Base-by-base conservation (phyloP, 2,797 vertebrate species). In the Poecilia gillii region DNA sequence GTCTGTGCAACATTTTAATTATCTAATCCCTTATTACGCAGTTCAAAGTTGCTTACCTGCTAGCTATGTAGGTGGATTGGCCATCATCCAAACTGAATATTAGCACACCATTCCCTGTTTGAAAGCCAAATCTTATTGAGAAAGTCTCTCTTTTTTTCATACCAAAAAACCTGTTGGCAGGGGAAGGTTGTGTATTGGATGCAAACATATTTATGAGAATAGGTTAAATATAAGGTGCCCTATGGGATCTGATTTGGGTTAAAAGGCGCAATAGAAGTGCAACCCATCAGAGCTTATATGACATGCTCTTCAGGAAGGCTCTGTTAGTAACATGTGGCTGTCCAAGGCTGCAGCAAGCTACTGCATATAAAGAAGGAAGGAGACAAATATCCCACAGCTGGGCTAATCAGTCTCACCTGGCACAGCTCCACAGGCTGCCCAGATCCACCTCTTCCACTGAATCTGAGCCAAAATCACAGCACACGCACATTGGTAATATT, bases 331-430 rank as follows among this genome's bases (percentile, higher is more conserved):
- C 62, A 66, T 66, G 33, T 39, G 62, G 33, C 62, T 39, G 33
- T 39, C 33, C 33, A 53, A 53, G 47, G 4, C 49, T 36, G 25
- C 72, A 53, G 72, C 47, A 39, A 23, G 4, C 31, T 39, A 6
- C 33, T 73, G 72, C 72, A 73, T 53, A 13, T 73, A 53, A 73
- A 73, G 33, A 3, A 11, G 53, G 47, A 12, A 20, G 33, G 72
- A 73, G 33, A 53, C 33, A 46, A 53, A 73, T 25, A 36, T 73
- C 49, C 20, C 72, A 53, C 47, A 53, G 31, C 33, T 39, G 72
- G 33, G 47, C 31, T 53, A 73, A 73, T 73, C 47, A 53, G 72
- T 73, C 47, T 39, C 72, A 73, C 28, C 72, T 73, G 72, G 72
- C 47, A 53, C 47, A 73, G 47, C 72, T 51, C 72, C 72, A 73